Evolutionary conservation across 1,140 invertebrate genomes (phyloP), one percentile per base, ranked within the genome.

Genomic region (Microplitis demolitor): DNA sequence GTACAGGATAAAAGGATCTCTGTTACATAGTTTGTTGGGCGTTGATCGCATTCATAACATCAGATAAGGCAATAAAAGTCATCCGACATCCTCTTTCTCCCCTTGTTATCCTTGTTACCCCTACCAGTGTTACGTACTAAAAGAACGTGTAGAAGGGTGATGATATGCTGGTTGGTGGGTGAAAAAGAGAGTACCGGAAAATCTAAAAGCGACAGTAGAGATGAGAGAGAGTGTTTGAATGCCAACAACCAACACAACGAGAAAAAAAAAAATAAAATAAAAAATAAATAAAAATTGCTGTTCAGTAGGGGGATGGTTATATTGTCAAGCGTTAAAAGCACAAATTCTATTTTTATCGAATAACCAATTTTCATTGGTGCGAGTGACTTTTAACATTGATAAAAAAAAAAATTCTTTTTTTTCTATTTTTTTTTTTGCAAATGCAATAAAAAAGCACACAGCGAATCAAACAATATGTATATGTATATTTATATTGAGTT

Each of bases 41-140:
- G 72, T 78, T 76, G 72, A 74, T 74, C 69, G 64, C 77, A 77
- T 78, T 78, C 76, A 78, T 78, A 78, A 78, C 72, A 73, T 77
- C 72, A 78, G 74, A 76, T 70, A 45, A 63, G 66, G 75, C 74
- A 79, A 79, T 79, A 79, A 79, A 79, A 79, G 78, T 79, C 78
- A 79, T 64, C 63, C 69, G 24, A 56, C 34, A 54, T 34, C 70
- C 61, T 39, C 61, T 14, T 39, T 58, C 5, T n/a, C 14, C 39
- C 39, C 39, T 45, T 3, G 39, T 45, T 45, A 45, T 45, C 39
- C 39, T 45, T 45, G 39, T 45, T 45, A 6, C 39, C 39, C 39
- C 8, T 6, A 45, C 39, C 66, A 14, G 34, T 45, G 37, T 50
- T 37, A 54, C 51, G 11, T 8, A 16, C 24, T 35, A 14, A 16